A percentile compares a stretch with the other conserved stretches of the same genome.
These are phyloP conservation scores for Ephydatia muelleri DNA, from an alignment of 37 sponge, comb jelly and placozoan species.

Conservation along the genomic window DNA sequence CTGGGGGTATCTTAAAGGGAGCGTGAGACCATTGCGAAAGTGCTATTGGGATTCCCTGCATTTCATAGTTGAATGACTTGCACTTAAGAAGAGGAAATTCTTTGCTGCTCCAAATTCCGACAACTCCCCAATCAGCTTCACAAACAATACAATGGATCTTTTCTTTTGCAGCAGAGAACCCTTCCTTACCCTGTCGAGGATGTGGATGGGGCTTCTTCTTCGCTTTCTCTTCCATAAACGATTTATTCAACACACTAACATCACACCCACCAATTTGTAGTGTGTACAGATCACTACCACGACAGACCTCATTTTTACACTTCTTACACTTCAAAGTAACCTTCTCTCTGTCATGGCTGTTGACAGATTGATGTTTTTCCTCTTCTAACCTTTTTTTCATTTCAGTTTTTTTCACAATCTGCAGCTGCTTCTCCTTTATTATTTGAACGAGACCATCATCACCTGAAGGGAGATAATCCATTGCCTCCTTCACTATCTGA, in stretches of 20 bases:
- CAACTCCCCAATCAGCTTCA: conserved; percentile 57
- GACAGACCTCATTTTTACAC: conserved; percentile 57
- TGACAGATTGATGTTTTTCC: not conserved
- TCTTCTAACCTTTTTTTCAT: not conserved
- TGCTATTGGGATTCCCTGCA: not conserved
- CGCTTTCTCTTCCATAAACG: conserved; percentile 21
- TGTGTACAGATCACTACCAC: conserved; percentile 49
- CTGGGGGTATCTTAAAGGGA: conserved; percentile 42
- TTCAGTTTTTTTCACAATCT: conserved; percentile 11
- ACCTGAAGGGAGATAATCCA: not conserved
- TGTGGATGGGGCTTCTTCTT: not conserved
- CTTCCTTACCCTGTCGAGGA: not conserved
- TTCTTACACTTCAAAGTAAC: conserved; percentile 49
- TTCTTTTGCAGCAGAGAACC: not conserved
- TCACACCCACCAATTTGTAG: not conserved
- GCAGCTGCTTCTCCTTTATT: not conserved
- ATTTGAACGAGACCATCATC: not conserved
- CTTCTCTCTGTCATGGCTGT: not conserved
- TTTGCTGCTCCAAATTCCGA: conserved; percentile 19
- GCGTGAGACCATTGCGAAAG: conserved; percentile 52
- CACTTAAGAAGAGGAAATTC: conserved; percentile 65
- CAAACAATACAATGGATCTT: conserved; percentile 63
- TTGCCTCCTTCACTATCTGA: conserved; percentile 12
- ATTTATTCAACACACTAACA: conserved; percentile 40
- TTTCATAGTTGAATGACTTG: conserved; percentile 45